These are phyloP conservation scores for Ladona fulva DNA, from an alignment of 1,140 invertebrate genomes.

Conservation along the genomic window DNA sequence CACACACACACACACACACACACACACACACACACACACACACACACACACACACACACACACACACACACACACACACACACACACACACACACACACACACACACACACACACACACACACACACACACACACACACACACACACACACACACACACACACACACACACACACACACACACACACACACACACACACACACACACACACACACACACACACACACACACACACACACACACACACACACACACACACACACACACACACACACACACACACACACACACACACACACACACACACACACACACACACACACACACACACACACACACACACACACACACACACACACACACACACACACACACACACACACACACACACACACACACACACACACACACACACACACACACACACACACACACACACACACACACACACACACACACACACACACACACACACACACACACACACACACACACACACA, in stretches of 20 bases:
- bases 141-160: background rate
- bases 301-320: background rate
- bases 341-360: background rate
- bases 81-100: background rate
- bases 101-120: background rate
- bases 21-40: background rate
- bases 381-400: background rate
- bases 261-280: background rate
- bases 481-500: background rate
- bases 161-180: background rate
- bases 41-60: background rate
- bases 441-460: background rate
- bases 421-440: background rate
- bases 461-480: background rate
- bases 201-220: background rate
- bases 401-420: background rate
- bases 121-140: background rate
- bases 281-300: background rate
- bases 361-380: background rate
- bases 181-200: background rate
- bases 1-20: background rate
- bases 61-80: background rate
- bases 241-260: background rate
- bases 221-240: background rate
- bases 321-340: background rate